Percentiles rank a stretch among this genome's conserved stretches.
phyloP scores from a whole-genome alignment of 2,888 invertebrate genomes.

The Lamproptera curius region DNA sequence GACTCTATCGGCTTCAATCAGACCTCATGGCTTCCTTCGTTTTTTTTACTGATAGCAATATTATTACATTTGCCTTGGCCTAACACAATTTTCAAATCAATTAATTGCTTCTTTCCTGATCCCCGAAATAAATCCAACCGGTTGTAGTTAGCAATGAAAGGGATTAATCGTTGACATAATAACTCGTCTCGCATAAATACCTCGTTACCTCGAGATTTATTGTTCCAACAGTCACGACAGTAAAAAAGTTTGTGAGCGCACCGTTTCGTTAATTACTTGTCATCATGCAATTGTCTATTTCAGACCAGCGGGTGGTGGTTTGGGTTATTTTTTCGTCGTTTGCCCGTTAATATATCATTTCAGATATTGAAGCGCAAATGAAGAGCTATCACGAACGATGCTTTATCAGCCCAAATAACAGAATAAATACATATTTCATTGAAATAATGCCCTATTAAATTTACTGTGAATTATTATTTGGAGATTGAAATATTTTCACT shows the following conservation, averaged over 20 bases:
- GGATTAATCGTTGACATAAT: slow-evolving; percentile 72
- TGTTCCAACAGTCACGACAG: slow-evolving; percentile 68
- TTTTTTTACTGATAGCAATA: no score
- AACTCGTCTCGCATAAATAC: slow-evolving; percentile 68
- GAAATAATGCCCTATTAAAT: no score
- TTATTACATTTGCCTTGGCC: no score
- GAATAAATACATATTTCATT: no score
- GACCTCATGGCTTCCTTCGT: no score
- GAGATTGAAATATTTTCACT: no score
- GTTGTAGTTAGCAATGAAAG: slow-evolving; percentile 31
- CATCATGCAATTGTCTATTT: slow-evolving; percentile 76
- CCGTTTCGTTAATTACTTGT: slow-evolving; percentile 72
- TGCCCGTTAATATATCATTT: slow-evolving; percentile 67
- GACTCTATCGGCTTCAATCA: no score
- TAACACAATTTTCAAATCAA: no score
- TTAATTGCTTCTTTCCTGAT: no score
- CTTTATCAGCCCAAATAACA: no score
- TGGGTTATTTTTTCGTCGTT: slow-evolving; percentile 58
- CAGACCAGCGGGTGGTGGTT: slow-evolving; percentile 55
- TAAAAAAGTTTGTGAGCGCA: slow-evolving; percentile 66
- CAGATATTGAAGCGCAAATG: slow-evolving; percentile 67
- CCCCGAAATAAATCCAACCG: background rate
- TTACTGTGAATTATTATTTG: no score
- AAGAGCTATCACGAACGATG: slow-evolving; percentile 57
- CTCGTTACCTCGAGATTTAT: slow-evolving; percentile 75